phyloP scores from a whole-genome alignment of 2,888 invertebrate species.

The Toxonevra muliebris region DNA sequence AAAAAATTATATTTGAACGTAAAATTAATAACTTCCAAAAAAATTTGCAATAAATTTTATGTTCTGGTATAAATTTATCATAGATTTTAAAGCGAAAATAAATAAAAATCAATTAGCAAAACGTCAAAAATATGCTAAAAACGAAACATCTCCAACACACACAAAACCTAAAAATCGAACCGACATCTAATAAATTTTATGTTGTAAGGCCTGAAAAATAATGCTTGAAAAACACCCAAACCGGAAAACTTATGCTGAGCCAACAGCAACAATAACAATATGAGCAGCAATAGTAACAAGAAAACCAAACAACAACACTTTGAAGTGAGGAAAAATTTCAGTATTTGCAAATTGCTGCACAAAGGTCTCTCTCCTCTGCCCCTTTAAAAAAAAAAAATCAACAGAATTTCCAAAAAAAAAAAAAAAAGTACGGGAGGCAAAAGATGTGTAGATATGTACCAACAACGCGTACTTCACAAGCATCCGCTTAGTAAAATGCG shows the following conservation, averaged over 20 bases:
- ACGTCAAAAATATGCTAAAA: conserved; percentile 6
- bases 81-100: neutral
- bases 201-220: conserved; percentile 3
- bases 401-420: too few species aligned
- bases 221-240: conserved; percentile 2
- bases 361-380: too few species aligned
- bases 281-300: neutral
- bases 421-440: too few species aligned
- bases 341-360: too few species aligned
- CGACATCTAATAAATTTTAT: neutral
- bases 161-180: neutral
- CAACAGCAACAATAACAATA: neutral
- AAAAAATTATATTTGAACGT: too few species aligned
- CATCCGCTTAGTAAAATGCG: too few species aligned
- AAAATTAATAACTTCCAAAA: too few species aligned
- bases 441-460: too few species aligned
- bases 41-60: too few species aligned
- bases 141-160: neutral
- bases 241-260: neutral
- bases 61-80: too few species aligned
- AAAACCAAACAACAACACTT: conserved; percentile 6
- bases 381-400: too few species aligned
- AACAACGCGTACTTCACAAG: too few species aligned
- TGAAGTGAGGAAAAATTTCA: neutral
- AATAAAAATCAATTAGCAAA: conserved; percentile 7